Base-by-base conservation (phyloP, 2,113 vertebrate genomes). In the Oenanthe melanoleuca region DNA sequence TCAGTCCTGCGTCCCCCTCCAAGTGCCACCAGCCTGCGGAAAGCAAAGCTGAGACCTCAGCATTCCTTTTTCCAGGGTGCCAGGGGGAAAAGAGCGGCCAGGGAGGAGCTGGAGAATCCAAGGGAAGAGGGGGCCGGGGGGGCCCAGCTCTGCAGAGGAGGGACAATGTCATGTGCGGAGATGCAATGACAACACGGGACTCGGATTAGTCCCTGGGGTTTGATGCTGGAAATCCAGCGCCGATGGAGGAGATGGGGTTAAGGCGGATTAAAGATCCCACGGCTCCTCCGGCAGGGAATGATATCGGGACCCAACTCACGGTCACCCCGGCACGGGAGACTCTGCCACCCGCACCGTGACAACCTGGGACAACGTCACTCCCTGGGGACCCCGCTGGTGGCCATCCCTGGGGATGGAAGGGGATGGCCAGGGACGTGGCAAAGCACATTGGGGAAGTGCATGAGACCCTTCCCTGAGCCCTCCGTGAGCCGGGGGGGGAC, bases 221-320 rank as follows among this genome's bases (percentile, higher is more conserved):
- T 64, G 88, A 83, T 75, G 91, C 71, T 64, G 55, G 81, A 9
- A 69, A 89, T 79, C 16, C 74, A 26, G 74, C 8, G 12, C 53
- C 5, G 44, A 52, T 56, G 26, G 19, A 28, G 87, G 77, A 86
- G 84, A 80, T n/a, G 40, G 72, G 63, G 89, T 78, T 82, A 87
- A 94, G 25, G 33, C 23, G 45, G 93, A 95, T 97, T 95, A 93
- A 71, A 80, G 63, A 95, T 90, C 86, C 75, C 66, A 61, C 1
- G 8, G 45, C 84, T 90, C 79, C n/a, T 40, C 57, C 23, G 8
- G 67, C 72, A 47, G 53, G 20, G 33, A 77, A 59, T 57, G 49
- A 45, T 83, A 87, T 23, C 22, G 2, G 75, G 64, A 31, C 34
- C 3, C 11, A 40, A 23, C 61, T 89, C 59, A 59, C 3, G 2